A percentile compares a stretch with the other conserved stretches of the same genome.
Evolutionary conservation across 1,140 invertebrate genomes (phyloP).

Genomic region (Octopus bimaculoides): DNA sequence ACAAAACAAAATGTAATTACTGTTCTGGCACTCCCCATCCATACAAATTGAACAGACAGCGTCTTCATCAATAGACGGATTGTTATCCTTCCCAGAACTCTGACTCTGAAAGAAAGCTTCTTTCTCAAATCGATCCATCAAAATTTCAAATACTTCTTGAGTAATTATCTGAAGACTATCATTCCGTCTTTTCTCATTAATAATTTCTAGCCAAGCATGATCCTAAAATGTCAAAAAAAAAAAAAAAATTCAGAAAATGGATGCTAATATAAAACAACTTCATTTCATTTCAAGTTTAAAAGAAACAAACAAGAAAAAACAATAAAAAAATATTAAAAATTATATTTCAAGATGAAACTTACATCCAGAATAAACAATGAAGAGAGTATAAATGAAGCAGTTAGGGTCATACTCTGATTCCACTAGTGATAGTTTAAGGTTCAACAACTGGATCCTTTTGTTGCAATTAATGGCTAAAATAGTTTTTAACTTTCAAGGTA

Average conservation of each 20-base stretch:
- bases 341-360: too few relatives aligned
- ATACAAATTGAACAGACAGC: conserved; percentile 93
- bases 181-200: conserved; percentile 70
- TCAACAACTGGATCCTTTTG: too few relatives aligned
- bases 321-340: too few relatives aligned
- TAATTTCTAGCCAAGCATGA: conserved; percentile 83
- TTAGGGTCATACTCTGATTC: too few relatives aligned
- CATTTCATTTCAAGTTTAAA: too few relatives aligned
- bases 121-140: conserved; percentile 97
- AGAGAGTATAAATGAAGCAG: too few relatives aligned
- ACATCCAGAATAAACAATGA: too few relatives aligned
- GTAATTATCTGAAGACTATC: conserved; percentile 29
- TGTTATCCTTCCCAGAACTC: conserved; percentile 45
- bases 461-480: too few relatives aligned
- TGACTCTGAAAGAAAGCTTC: conserved; percentile 87
- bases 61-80: conserved; percentile 78
- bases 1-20: conserved; percentile 95
- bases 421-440: too few relatives aligned
- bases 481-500: too few relatives aligned
- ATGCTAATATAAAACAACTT: too few relatives aligned
- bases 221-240: conserved; percentile 60
- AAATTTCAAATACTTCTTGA: conserved; percentile 82
- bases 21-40: conserved; percentile 94
- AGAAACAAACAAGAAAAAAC: too few relatives aligned
- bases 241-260: not conserved